Evolutionary conservation across 2,113 vertebrate species (phyloP), one percentile per base, ranked within the genome.

Genomic region (Toxotes jaculatrix): DNA sequence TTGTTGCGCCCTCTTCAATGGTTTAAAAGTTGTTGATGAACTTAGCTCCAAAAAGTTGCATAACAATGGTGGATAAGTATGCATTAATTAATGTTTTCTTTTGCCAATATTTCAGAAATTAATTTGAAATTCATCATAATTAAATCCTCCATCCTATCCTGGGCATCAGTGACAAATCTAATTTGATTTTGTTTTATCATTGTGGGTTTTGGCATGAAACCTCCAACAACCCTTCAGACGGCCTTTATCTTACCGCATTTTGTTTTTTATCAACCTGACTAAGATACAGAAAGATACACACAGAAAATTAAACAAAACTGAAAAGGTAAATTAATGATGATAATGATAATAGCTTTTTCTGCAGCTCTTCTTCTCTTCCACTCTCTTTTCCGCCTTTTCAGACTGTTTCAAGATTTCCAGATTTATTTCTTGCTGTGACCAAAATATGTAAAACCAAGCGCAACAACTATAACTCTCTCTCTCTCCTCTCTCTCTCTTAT

Each of bases 191-290:
- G 7, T 74, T 17, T 45, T 64, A 23, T 59, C 19, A 7, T 60
- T 75, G 40, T 51, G 64, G 31, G 70, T 77, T 63, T 66, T 62
- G 4, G 42, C 34, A 47, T 19, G 4, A 8, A 82, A 60, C 70
- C 0, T 1, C n/a, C 55, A 23, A 23, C 70, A 67, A 16, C 8
- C 4, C 1, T 34, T 1, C 7, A 47, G 11, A n/a, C 36, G 51
- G 3, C 9, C 13, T 38, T 45, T 63, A 56, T 85, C n/a, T 55
- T 4, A 71, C 45, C 59, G 16, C 60, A 75, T 75, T 71, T 75
- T 42, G 12, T 60, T 42, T 55, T 59, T 72, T 49, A 19, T 14
- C 49, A 69, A 56, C 67, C 66, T n/a, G 16, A 19, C 23, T 43
- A 43, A 23, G 32, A 51, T 7, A 32, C 10, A 47, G n/a, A 64